phyloP scores from a whole-genome alignment of 2,888 invertebrate species.

The Teleiodes luculella region DNA sequence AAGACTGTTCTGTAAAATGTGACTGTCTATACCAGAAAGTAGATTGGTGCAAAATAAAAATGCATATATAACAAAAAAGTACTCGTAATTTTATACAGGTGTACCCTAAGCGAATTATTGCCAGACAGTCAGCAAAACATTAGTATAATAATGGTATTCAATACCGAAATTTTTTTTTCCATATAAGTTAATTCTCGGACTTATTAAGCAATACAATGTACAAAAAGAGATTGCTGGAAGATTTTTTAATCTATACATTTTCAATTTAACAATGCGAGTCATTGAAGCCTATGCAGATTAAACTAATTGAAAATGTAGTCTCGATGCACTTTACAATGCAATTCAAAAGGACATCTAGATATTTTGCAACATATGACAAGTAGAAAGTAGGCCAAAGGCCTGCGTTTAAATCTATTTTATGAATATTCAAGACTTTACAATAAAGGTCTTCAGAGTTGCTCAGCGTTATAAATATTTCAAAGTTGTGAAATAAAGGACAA shows the following conservation, averaged over 20 bases:
- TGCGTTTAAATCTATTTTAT: neutral
- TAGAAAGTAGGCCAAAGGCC: neutral
- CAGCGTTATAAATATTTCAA: neutral
- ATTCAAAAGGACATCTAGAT: slow-evolving; percentile 3
- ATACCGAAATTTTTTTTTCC: too few species aligned
- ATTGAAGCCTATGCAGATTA: neutral
- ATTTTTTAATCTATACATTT: neutral
- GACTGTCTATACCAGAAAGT: too few species aligned
- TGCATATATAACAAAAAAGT: too few species aligned
- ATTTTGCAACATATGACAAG: slow-evolving; percentile 1
- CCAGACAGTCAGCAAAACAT: too few species aligned
- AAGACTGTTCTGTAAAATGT: too few species aligned
- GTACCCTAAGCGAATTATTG: too few species aligned
- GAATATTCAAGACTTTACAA: neutral
- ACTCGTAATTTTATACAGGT: too few species aligned
- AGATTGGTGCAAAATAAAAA: too few species aligned
- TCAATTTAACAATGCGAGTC: neutral
- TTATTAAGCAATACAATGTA: too few species aligned
- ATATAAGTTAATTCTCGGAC: too few species aligned
- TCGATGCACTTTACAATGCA: slow-evolving; percentile 6
- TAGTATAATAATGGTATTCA: too few species aligned
- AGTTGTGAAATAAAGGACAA: neutral
- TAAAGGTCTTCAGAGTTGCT: neutral
- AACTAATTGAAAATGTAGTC: neutral
- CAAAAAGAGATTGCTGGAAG: too few species aligned